These are phyloP conservation scores for Fringilla coelebs DNA, from an alignment of 2,797 vertebrate species.

Conservation along the genomic window DNA sequence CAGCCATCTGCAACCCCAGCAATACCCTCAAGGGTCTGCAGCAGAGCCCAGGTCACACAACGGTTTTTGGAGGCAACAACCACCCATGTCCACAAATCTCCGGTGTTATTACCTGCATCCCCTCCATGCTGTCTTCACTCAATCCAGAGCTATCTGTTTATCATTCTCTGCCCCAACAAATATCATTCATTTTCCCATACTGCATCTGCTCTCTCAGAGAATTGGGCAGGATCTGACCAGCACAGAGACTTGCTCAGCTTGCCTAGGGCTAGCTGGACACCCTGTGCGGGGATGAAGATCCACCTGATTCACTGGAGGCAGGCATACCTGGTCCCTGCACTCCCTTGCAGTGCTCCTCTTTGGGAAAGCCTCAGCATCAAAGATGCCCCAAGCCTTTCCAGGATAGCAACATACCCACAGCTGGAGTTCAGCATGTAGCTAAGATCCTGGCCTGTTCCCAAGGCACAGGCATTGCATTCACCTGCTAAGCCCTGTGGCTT, in stretches of 20 bases:
- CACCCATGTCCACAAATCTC: background rate
- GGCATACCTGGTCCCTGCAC: background rate
- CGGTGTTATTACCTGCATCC: background rate
- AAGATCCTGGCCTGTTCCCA: background rate
- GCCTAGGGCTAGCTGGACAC: background rate
- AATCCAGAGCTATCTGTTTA: background rate
- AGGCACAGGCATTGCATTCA: background rate
- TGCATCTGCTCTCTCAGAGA: background rate
- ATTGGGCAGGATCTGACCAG: background rate
- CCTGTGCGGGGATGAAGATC: background rate
- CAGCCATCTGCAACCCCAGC: rapidly evolving
- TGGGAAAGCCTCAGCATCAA: background rate
- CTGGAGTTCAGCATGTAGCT: background rate
- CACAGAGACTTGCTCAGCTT: background rate
- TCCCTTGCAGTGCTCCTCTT: background rate
- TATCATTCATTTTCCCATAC: background rate
- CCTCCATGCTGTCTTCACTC: rapidly evolving
- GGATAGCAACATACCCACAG: rapidly evolving
- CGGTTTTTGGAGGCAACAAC: background rate
- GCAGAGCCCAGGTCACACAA: background rate
- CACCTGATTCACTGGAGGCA: rapidly evolving
- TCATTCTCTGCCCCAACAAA: background rate
- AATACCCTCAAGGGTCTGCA: background rate
- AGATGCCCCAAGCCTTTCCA: background rate
- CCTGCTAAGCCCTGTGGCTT: background rate